Conservation (phyloP, 2,888 invertebrate genomes). For the Tuta absoluta region DNA sequence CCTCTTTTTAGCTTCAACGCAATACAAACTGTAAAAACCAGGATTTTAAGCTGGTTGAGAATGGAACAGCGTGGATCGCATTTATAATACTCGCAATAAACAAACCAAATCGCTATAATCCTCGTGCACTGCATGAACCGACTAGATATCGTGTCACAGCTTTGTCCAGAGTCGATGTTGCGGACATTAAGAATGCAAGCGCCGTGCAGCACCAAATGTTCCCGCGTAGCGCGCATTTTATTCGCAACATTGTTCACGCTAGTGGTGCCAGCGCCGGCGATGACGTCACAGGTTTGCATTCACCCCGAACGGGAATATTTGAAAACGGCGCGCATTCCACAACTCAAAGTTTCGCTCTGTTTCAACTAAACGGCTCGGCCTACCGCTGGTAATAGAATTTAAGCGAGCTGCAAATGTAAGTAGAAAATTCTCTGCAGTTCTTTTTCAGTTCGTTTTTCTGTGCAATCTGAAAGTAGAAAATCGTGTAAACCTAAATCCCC, state of each 20-base stretch:
- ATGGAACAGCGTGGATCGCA: not conserved
- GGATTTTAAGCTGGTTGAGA: not conserved
- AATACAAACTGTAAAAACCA: not conserved
- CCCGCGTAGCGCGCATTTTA: constrained; percentile 36
- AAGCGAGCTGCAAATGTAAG: constrained; percentile 1
- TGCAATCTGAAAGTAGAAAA: not conserved
- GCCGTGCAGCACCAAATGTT: constrained; percentile 27
- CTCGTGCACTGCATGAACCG: constrained; percentile 2
- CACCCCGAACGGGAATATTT: constrained; percentile 34
- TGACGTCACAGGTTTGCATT: constrained; percentile 37
- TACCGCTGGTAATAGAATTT: constrained; percentile 16
- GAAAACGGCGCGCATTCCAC: constrained; percentile 33
- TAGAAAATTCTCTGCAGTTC: not conserved
- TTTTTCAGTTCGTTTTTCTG: constrained; percentile 1
- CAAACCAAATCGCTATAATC: constrained; percentile 8
- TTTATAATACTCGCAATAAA: constrained; percentile 8
- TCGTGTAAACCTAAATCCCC: not conserved
- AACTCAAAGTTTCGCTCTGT: constrained; percentile 29
- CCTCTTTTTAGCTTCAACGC: not conserved
- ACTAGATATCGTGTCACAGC: constrained; percentile 18
- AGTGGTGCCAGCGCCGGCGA: constrained; percentile 30
- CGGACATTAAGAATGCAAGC: constrained; percentile 37
- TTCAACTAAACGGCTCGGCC: constrained; percentile 17
- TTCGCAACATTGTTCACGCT: constrained; percentile 38
- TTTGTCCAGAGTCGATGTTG: constrained; percentile 15